Percentiles rank a stretch among this genome's conserved stretches.
These are phyloP conservation scores for Serrognathus titanus DNA, from an alignment of 2,888 invertebrate species.

Conservation along the genomic window DNA sequence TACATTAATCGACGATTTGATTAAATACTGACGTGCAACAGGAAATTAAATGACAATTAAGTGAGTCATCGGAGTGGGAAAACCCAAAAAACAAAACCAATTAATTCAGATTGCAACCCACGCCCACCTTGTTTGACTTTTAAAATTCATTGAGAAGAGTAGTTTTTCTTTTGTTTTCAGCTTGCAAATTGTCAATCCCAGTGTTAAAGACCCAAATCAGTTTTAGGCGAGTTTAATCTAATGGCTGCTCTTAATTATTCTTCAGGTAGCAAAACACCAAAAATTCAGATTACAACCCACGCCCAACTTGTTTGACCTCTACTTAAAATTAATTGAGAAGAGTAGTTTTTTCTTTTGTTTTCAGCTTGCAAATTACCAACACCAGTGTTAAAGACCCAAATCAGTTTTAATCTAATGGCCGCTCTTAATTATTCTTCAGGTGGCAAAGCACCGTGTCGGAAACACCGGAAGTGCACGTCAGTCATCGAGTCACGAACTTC, in stretches of 20 bases:
- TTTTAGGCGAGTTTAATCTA: no score
- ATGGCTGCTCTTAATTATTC: slow-evolving; percentile 3
- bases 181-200: not conserved
- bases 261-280: slow-evolving; percentile 58
- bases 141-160: not conserved
- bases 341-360: no score
- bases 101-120: no score
- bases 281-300: no score
- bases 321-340: not conserved
- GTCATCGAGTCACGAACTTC: slow-evolving; percentile 81
- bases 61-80: no score
- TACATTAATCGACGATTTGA: not conserved
- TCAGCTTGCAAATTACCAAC: not conserved
- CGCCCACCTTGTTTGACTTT: no score
- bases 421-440: slow-evolving; percentile 33
- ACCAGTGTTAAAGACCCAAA: not conserved
- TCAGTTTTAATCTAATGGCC: no score
- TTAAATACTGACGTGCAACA: no score
- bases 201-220: not conserved
- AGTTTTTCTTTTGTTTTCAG: no score
- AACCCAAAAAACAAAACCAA: no score
- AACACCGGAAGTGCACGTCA: slow-evolving; percentile 65
- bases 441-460: slow-evolving; percentile 63
- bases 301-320: no score
- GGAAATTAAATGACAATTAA: no score